Evolutionary conservation across 2,797 vertebrate genomes (phyloP).

Genomic region (Dromococcyx pavoninus): DNA sequence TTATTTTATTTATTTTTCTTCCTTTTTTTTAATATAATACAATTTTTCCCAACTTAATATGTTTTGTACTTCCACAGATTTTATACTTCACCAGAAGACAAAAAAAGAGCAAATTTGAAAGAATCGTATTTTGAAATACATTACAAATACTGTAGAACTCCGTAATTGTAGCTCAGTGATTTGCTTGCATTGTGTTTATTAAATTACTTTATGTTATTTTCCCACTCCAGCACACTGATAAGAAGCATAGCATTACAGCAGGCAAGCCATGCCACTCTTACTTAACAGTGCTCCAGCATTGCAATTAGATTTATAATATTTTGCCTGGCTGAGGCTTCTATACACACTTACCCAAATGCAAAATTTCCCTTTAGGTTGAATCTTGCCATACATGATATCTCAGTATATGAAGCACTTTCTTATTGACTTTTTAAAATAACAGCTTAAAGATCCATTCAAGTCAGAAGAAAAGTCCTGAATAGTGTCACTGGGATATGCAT

Average conservation of each 20-base stretch:
- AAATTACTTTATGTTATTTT: slow-evolving; percentile 29
- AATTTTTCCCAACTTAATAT: background rate
- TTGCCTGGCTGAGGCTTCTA: background rate
- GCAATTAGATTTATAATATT: slow-evolving; percentile 9
- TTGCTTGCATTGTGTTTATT: slow-evolving; percentile 53
- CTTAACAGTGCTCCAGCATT: background rate
- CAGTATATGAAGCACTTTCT: background rate
- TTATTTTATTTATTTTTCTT: background rate
- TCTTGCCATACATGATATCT: background rate
- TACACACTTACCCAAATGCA: background rate
- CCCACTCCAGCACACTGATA: slow-evolving; percentile 10
- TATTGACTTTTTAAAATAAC: background rate
- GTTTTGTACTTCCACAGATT: background rate
- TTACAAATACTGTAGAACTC: slow-evolving; percentile 4
- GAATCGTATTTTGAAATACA: background rate
- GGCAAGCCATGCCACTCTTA: background rate
- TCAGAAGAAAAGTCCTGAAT: background rate
- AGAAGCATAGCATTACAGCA: background rate
- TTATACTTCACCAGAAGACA: background rate
- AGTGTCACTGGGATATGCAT: background rate
- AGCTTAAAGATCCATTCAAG: background rate
- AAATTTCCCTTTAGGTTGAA: background rate
- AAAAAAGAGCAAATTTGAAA: background rate
- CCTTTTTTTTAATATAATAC: background rate
- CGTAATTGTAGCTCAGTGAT: slow-evolving; percentile 23